phyloP scores from a whole-genome alignment of 2,113 vertebrate species.

The Trachemys scripta region DNA sequence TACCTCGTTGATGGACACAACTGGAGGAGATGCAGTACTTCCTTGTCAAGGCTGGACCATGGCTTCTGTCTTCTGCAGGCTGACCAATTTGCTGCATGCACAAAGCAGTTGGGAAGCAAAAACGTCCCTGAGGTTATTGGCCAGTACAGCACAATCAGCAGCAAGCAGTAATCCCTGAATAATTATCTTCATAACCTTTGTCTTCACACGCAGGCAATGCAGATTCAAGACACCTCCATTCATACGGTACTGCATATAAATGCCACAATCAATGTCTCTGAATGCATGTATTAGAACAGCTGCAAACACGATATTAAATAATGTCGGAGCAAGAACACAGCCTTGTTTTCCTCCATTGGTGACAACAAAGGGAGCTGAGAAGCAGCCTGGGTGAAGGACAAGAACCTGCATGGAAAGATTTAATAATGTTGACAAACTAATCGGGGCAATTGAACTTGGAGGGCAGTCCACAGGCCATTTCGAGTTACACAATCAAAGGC shows the following conservation, averaged over 20 bases:
- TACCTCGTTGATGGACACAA: not conserved
- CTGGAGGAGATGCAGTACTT: not conserved
- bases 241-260: not conserved
- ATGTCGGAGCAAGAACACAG: not conserved
- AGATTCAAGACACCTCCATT: not conserved
- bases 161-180: not conserved
- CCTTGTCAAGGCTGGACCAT: not conserved
- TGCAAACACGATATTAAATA: not conserved
- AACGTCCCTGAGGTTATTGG: not conserved
- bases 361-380: not conserved
- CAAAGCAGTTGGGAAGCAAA: not conserved
- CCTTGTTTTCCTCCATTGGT: not conserved
- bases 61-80: not conserved
- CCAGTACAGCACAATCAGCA: not conserved
- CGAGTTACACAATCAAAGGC: not conserved
- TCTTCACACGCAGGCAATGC: not conserved
- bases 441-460: not conserved
- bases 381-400: not conserved
- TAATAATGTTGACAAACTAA: not conserved
- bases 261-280: not conserved
- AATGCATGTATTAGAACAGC: not conserved
- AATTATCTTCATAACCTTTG: not conserved
- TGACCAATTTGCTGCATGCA: not conserved
- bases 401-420: not conserved
- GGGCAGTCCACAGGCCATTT: not conserved